Percentiles rank a stretch among this genome's conserved stretches.
Conservation (phyloP, 2,888 invertebrate species). For the Cyrtodaria siliqua region DNA sequence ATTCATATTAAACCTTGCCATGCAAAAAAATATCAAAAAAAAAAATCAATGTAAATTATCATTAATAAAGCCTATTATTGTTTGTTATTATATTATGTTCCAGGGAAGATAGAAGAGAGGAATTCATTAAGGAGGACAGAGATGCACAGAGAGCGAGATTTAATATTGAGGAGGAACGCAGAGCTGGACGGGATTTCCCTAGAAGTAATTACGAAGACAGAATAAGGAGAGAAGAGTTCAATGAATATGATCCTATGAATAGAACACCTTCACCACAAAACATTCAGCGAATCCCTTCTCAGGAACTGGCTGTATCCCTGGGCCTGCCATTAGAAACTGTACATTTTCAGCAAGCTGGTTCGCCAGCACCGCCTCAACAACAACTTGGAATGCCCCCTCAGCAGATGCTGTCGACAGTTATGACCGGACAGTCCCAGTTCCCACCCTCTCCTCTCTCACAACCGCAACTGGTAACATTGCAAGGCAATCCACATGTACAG, state of each 20-base stretch:
- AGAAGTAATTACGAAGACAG: constrained; percentile 4
- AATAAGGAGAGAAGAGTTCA: constrained; percentile 6
- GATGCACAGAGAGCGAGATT: neutral
- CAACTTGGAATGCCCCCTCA: constrained; percentile 10
- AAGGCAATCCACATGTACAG: constrained; percentile 14
- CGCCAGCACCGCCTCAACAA: neutral
- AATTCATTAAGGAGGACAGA: neutral
- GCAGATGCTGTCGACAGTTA: constrained; percentile 17
- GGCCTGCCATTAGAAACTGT: constrained; percentile 5
- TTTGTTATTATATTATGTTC: neutral
- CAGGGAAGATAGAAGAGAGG: constrained; percentile 12
- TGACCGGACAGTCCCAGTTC: neutral
- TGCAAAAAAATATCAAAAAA: no score
- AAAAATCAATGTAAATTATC: no score
- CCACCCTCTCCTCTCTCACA: constrained; percentile 33
- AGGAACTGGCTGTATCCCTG: constrained; percentile 7
- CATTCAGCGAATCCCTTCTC: neutral
- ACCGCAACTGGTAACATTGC: constrained; percentile 32
- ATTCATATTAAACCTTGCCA: no score
- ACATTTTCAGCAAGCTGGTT: constrained; percentile 17
- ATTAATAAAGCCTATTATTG: no score
- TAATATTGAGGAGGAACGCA: neutral
- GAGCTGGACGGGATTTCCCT: neutral
- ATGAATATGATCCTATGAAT: neutral
- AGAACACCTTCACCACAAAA: constrained; percentile 8